Evolutionary conservation across 2,113 vertebrate species (phyloP).

Genomic region (human (Homo sapiens)): GRCh38 chr13:74988001-74988500

Average conservation of each 20-base stretch:
- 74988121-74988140: neutral
- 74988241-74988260: too few species aligned
- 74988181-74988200: neutral
- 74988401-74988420: neutral
- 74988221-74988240: neutral
- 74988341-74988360: neutral
- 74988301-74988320: too few species aligned
- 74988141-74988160: neutral
- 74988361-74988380: neutral
- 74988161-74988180: too few species aligned
- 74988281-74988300: too few species aligned
- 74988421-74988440: slow-evolving; percentile 9
- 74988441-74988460: neutral
- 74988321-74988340: neutral
- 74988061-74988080: neutral
- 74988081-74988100: too few species aligned
- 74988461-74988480: neutral
- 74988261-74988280: too few species aligned
- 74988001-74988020: neutral
- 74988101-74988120: too few species aligned
- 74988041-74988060: neutral
- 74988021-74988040: too few species aligned
- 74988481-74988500: neutral
- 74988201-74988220: neutral
- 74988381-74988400: neutral